Evolutionary conservation across 2,888 invertebrate species (phyloP).

Genomic region (Tenthredo mesomela): DNA sequence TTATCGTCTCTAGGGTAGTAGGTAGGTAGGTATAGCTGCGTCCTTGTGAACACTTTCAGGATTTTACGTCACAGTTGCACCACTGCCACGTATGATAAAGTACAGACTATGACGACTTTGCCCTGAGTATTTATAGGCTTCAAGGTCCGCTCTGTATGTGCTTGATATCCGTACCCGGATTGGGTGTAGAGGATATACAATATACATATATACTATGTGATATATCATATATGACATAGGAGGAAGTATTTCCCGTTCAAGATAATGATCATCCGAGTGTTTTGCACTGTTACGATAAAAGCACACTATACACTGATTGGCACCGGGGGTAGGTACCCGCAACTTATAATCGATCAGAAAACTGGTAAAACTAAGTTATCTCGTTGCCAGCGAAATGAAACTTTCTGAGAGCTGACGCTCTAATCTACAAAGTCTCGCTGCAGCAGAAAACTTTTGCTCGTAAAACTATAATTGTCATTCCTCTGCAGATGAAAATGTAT

Average conservation of each 20-base stretch:
- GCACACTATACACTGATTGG: neutral
- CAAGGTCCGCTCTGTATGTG: neutral
- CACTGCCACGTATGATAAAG: neutral
- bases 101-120: neutral
- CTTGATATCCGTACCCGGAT: conserved; percentile 8
- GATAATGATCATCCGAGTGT: neutral
- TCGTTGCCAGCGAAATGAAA: conserved; percentile 32
- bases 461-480: conserved; percentile 18
- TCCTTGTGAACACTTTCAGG: conserved; percentile 5
- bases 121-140: neutral
- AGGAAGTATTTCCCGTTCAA: neutral
- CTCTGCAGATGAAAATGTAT: neutral
- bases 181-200: neutral
- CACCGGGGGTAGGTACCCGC: neutral
- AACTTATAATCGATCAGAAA: conserved; percentile 7
- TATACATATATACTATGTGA: neutral
- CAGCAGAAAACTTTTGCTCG: conserved; percentile 15
- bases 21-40: neutral
- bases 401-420: neutral
- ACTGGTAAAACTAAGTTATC: conserved; percentile 18
- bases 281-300: neutral
- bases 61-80: neutral
- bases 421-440: neutral
- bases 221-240: neutral
- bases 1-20: neutral